Conservation (phyloP, 2,888 invertebrate genomes). For the Lysandra coridon region DNA sequence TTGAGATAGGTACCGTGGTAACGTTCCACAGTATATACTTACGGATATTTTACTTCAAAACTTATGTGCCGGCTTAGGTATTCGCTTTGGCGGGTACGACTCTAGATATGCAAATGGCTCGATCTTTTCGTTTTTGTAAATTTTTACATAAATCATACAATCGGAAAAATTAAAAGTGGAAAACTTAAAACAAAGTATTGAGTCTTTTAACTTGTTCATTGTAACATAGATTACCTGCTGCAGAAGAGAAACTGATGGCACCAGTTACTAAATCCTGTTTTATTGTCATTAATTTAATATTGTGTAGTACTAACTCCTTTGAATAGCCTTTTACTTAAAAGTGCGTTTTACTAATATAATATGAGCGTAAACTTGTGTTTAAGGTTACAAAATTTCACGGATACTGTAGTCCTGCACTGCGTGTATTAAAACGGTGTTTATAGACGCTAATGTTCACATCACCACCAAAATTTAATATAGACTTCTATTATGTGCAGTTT, state of each 20-base stretch:
- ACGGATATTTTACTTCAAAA: conserved; percentile 13
- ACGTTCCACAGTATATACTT: conserved; percentile 51
- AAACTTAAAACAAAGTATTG: no score
- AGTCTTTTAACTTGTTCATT: no score
- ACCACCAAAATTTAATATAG: conserved; percentile 13
- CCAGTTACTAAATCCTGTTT: no score
- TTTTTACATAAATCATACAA: no score
- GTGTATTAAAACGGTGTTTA: neutral
- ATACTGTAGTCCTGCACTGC: neutral
- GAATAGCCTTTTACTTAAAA: neutral
- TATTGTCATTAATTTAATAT: no score
- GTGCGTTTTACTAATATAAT: neutral
- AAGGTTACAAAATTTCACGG: neutral
- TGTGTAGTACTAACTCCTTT: no score
- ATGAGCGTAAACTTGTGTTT: neutral
- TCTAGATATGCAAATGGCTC: neutral
- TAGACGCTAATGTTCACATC: conserved; percentile 21
- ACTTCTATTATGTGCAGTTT: conserved; percentile 39
- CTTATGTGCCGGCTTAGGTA: conserved; percentile 9
- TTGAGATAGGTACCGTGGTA: conserved; percentile 71
- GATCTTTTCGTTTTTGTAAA: neutral
- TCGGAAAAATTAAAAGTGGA: no score
- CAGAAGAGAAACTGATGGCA: no score
- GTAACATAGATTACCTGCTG: no score
- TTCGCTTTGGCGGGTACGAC: neutral